phyloP scores from a whole-genome alignment of 2,113 vertebrate genomes.

The Myxocyprinus asiaticus region DNA sequence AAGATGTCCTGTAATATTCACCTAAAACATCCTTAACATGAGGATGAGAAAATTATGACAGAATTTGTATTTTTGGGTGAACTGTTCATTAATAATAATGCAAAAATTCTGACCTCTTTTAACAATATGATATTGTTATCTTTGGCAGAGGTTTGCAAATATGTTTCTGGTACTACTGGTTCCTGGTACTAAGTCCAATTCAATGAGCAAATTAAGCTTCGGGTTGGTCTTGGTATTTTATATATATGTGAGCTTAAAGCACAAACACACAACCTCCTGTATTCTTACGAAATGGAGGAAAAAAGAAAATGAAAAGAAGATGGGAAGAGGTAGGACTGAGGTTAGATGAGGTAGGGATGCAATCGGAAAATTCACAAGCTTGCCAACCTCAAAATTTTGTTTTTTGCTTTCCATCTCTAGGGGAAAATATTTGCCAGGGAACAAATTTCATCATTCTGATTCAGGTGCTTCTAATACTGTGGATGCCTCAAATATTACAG shows the following conservation, averaged over 20 bases:
- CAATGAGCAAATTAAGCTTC: too few species aligned
- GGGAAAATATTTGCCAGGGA: background rate
- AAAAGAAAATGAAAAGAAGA: background rate
- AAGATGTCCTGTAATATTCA: too few species aligned
- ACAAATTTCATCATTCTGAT: background rate
- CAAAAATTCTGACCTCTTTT: background rate
- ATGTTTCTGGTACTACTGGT: too few species aligned
- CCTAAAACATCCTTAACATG: too few species aligned
- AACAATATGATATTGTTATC: conserved; percentile 11
- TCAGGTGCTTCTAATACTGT: background rate
- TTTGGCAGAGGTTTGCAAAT: background rate
- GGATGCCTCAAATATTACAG: conserved; percentile 1
- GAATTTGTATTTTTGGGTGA: too few species aligned
- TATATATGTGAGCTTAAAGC: too few species aligned
- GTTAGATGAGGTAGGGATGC: conserved; percentile 10
- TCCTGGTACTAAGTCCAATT: too few species aligned
- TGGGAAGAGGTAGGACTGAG: background rate
- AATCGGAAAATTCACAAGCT: conserved; percentile 19
- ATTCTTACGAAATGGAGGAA: background rate
- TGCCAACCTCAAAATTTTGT: conserved; percentile 7
- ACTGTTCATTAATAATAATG: too few species aligned
- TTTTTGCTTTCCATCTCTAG: background rate
- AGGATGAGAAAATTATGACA: too few species aligned
- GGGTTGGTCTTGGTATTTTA: too few species aligned
- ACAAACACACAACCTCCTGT: background rate